Base-by-base conservation (phyloP, 2,888 invertebrate genomes). In the Andricus quercusramuli region DNA sequence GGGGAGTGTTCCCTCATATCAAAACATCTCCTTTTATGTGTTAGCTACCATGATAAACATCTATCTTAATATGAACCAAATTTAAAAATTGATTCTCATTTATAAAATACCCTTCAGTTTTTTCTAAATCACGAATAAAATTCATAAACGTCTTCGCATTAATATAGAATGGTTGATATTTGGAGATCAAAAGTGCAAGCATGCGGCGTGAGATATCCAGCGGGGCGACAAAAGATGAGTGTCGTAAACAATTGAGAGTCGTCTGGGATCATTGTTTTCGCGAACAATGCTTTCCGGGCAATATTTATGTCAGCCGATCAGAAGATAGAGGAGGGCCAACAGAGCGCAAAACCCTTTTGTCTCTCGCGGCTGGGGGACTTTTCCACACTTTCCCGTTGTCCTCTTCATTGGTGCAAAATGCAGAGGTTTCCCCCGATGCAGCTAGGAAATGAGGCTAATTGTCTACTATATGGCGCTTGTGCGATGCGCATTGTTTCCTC, bases 361-460 rank as follows among this genome's bases (percentile, higher is more conserved):
- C 56, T 74, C 74, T 74, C 37, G 56, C 20, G 74, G 74, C n/a
- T 74, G 29, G 56, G 6, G 15, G 74, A 74, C 56, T 74, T 74
- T 74, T 56, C 70, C 32, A n/a, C 56, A n/a, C 74, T 74, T 56
- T 56, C n/a, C 56, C 70, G 32, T 22, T 59, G 11, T 29, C 5
- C 20, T 70, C 32, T 74, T n/a, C 15, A 9, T 59, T 0, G 20
- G 37, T 41, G 41, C 32, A 56, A 64, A 22, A 64, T 29, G 25
- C 64, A 64, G 1, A 64, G 64, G 15, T 56, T 74, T 74, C 59
- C 29, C 47, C 47, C 15, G 0, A 32, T 51, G 32, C 15, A n/a
- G n/a, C 13, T 56, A 65, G 64, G 74, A 82, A 82, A 82, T 80
- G 78, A 65, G 78, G 82, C 80, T 85, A 87, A 88, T 85, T 86